A percentile compares a stretch with the other conserved stretches of the same genome.
Conservation (phyloP, 1,140 invertebrate species). For the Danaus plexippus region DNA sequence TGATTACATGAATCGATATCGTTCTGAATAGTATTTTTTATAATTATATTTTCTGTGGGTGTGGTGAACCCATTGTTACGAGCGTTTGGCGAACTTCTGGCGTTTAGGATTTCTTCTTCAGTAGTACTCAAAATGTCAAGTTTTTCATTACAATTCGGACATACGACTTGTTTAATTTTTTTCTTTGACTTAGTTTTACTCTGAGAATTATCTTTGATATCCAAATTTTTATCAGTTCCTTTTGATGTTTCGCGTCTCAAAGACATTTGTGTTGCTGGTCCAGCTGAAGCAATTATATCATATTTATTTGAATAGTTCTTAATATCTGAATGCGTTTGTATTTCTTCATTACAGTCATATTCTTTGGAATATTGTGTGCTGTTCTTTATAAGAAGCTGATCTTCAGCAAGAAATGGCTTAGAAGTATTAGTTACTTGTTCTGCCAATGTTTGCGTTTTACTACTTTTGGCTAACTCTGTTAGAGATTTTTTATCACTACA, state of each 20-base stretch:
- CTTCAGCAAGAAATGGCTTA: conserved; percentile 19
- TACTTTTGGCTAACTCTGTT: conserved; percentile 38
- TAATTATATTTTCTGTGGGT: conserved; percentile 14
- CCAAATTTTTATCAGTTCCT: conserved; percentile 2
- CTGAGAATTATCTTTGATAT: conserved; percentile 6
- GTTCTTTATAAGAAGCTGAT: conserved; percentile 11
- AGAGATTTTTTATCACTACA: conserved; percentile 46
- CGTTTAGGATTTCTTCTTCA: conserved; percentile 39
- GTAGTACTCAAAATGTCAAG: conserved; percentile 37
- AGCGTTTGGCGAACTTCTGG: conserved; percentile 21
- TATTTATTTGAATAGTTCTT: conserved; percentile 17
- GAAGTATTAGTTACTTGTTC: conserved; percentile 40
- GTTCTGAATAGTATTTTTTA: conserved; percentile 19
- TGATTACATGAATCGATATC: conserved; percentile 39
- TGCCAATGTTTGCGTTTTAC: conserved; percentile 31
- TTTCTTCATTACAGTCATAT: conserved; percentile 25
- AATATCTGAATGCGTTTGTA: conserved; percentile 26
- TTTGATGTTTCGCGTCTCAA: conserved; percentile 18
- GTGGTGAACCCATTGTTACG: conserved; percentile 22
- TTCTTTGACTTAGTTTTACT: conserved; percentile 23
- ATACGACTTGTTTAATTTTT: conserved; percentile 35
- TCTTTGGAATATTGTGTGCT: conserved; percentile 20
- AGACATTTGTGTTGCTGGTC: conserved; percentile 9
- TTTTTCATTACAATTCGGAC: conserved; percentile 52
- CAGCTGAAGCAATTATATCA: conserved; percentile 18